These are phyloP conservation scores for Illadopsis cleaveri DNA, from an alignment of 2,113 vertebrate species.

Conservation along the genomic window DNA sequence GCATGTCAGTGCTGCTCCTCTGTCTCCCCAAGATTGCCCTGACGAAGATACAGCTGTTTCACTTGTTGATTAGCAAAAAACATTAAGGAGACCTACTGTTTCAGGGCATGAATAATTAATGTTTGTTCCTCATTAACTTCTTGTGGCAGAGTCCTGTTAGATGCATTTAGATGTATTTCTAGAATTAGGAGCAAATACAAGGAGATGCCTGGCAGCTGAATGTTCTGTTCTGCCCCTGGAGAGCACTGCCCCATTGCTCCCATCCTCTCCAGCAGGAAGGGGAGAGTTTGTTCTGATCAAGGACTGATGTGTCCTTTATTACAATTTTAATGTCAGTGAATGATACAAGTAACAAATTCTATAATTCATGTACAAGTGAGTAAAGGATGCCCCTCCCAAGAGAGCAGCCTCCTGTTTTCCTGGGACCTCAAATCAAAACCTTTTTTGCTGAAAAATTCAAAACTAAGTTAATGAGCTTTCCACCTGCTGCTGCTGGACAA, in stretches of 20 bases:
- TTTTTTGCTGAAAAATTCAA: background rate
- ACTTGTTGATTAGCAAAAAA: constrained; percentile 78
- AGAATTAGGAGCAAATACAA: constrained; percentile 57
- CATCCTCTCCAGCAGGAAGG: background rate
- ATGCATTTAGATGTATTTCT: constrained; percentile 59
- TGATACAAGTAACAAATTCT: background rate
- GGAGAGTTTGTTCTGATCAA: background rate
- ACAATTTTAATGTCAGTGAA: background rate
- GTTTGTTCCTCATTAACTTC: constrained; percentile 74
- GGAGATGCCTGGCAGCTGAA: background rate
- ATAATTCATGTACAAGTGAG: background rate
- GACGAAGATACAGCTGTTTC: constrained; percentile 60
- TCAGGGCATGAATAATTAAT: constrained; percentile 76
- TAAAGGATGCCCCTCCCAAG: background rate
- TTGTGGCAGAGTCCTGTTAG: constrained; percentile 63
- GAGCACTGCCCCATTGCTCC: background rate
- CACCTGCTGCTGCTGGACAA: too few relatives aligned
- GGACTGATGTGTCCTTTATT: background rate
- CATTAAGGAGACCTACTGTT: constrained; percentile 75
- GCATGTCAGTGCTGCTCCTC: fast-evolving
- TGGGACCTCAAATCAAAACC: background rate
- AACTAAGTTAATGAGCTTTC: background rate
- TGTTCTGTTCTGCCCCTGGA: background rate
- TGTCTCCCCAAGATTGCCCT: constrained; percentile 6
- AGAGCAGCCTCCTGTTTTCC: background rate